These are phyloP conservation scores for Psilopsiagon aurifrons DNA, from an alignment of 2,113 vertebrate species.

Conservation along the genomic window DNA sequence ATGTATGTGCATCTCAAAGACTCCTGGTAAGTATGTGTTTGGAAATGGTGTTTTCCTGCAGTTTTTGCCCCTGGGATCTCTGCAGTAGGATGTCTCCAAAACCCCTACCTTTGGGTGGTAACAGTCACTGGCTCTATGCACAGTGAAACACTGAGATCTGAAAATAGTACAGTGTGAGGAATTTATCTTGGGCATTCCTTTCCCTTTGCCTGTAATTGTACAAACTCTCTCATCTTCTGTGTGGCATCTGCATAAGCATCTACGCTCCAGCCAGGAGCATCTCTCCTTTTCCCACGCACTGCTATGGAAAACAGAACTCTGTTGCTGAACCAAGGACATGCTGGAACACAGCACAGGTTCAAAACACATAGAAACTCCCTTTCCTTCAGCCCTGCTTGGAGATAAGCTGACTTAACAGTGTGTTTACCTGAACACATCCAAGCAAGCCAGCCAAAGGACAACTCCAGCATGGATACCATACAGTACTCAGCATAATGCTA, in stretches of 20 bases:
- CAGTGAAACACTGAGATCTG: neutral
- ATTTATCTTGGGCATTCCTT: neutral
- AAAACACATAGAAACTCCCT: neutral
- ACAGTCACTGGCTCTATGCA: neutral
- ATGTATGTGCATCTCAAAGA: neutral
- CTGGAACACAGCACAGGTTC: neutral
- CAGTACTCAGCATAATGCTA: neutral
- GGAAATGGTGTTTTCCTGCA: neutral
- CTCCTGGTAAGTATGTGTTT: neutral
- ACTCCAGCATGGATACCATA: neutral
- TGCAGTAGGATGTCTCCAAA: neutral
- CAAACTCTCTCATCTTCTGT: neutral
- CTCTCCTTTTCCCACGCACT: neutral
- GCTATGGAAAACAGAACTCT: neutral
- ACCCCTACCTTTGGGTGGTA: accelerated
- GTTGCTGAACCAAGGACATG: neutral
- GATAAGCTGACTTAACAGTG: neutral
- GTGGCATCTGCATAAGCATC: neutral
- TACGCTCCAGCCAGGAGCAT: neutral
- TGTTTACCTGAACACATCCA: neutral
- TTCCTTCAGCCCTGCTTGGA: neutral
- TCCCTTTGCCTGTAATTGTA: neutral
- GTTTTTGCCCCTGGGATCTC: neutral
- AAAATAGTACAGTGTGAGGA: neutral
- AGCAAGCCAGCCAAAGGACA: neutral